These are phyloP conservation scores for Cygnus buccinator DNA, from an alignment of 2,113 vertebrate species.

Conservation along the genomic window DNA sequence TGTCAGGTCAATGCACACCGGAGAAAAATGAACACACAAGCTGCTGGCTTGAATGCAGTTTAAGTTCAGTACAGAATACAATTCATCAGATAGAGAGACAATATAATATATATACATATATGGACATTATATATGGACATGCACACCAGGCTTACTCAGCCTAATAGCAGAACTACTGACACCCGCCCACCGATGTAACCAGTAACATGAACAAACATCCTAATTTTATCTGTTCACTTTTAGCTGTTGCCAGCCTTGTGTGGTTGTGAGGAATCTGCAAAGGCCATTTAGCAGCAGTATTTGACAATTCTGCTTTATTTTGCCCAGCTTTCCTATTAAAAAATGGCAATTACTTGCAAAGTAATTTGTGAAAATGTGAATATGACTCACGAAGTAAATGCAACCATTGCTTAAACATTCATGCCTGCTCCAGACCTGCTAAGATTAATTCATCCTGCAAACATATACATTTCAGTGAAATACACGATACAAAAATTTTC, in stretches of 20 bases:
- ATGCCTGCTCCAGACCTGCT: not conserved
- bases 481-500: not conserved
- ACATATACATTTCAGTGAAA: accelerated
- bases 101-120: no score
- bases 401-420: not conserved
- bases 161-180: not conserved
- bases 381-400: not conserved
- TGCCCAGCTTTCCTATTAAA: not conserved
- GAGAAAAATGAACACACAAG: not conserved
- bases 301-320: not conserved
- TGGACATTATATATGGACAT: accelerated
- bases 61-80: not conserved
- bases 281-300: not conserved
- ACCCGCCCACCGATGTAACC: accelerated
- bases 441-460: not conserved
- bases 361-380: not conserved
- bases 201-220: not conserved
- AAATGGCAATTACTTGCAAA: not conserved
- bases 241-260: not conserved
- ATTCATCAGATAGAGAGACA: no score
- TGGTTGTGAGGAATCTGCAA: not conserved
- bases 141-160: not conserved
- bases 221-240: not conserved
- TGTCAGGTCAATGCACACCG: not conserved
- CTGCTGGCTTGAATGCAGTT: not conserved